Evolutionary conservation across 2,888 invertebrate species (phyloP).

Genomic region (Amphipyra tragopoginis): DNA sequence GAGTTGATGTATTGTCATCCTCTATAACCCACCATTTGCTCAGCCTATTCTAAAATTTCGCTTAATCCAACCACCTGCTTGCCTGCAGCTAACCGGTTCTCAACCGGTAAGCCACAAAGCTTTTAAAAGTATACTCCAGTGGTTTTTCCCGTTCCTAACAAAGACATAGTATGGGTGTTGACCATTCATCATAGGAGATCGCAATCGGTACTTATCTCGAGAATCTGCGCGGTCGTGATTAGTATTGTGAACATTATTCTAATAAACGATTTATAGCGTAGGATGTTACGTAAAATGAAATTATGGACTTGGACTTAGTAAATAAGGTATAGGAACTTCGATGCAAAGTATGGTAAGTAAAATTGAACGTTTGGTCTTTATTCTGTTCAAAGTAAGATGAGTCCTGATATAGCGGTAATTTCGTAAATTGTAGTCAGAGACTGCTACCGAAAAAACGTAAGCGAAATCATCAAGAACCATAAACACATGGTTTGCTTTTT

Average conservation of each 20-base stretch:
- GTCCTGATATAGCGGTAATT: no score
- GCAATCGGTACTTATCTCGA: conserved; percentile 74
- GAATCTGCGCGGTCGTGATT: conserved; percentile 71
- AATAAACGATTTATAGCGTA: conserved; percentile 76
- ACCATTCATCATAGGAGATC: conserved; percentile 80
- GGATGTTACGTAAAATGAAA: conserved; percentile 49
- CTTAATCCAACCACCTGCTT: neutral
- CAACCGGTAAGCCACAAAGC: conserved; percentile 40
- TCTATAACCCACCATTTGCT: no score
- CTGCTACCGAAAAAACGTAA: no score
- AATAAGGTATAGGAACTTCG: neutral
- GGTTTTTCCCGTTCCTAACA: conserved; percentile 65
- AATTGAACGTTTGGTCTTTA: no score
- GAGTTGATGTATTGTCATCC: no score
- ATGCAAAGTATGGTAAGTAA: neutral
- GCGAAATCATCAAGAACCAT: no score
- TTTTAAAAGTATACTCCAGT: conserved; percentile 49
- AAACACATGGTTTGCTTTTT: no score
- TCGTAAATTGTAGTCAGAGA: no score
- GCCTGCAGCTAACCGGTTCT: conserved; percentile 14
- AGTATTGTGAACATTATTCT: conserved; percentile 81
- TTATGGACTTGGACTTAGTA: neutral
- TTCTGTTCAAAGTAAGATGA: no score
- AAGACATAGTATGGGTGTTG: conserved; percentile 75
- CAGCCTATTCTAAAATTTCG: no score